phyloP scores from a whole-genome alignment of 2,113 vertebrate genomes.

The Macrotus californicus region DNA sequence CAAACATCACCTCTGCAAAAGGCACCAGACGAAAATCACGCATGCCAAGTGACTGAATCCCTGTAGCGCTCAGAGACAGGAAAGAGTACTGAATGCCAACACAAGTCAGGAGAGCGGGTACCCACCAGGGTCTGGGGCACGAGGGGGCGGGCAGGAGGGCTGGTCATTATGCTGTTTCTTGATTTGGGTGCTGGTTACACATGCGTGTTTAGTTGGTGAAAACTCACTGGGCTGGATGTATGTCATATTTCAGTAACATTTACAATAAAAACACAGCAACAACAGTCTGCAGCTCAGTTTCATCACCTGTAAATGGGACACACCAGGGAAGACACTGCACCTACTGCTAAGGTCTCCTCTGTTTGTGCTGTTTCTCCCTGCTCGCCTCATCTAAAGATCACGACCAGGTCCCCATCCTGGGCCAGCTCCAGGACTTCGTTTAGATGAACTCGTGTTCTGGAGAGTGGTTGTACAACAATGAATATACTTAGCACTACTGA shows the following conservation, averaged over 20 bases:
- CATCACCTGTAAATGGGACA: background rate
- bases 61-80: fast-evolving
- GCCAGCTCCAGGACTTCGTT: background rate
- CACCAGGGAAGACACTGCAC: background rate
- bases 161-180: background rate
- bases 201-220: background rate
- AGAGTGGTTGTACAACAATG: background rate
- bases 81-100: background rate
- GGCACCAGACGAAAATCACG: background rate
- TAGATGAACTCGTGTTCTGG: background rate
- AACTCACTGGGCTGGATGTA: background rate
- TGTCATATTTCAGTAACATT: background rate
- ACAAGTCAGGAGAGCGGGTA: background rate
- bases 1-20: fast-evolving
- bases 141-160: fast-evolving
- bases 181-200: background rate
- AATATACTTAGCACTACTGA: background rate
- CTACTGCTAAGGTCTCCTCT: background rate
- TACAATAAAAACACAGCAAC: background rate
- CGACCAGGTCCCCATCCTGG: background rate
- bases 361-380: background rate
- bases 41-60: background rate
- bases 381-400: background rate
- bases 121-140: fast-evolving
- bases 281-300: background rate